These are phyloP conservation scores for Lepidostoma basale DNA, from an alignment of 1,140 invertebrate species.

Conservation along the genomic window DNA sequence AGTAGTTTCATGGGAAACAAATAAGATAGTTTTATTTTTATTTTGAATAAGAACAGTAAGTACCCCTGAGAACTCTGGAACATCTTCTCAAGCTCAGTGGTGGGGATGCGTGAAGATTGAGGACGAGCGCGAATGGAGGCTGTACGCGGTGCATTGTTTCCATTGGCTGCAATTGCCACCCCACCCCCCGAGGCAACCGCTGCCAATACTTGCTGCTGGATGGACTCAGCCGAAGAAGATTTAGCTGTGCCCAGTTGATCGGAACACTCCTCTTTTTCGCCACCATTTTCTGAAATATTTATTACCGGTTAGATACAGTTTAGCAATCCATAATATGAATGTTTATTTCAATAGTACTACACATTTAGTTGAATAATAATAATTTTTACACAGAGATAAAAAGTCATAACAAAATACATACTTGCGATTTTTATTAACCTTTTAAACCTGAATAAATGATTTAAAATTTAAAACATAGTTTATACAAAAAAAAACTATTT, in stretches of 20 bases:
- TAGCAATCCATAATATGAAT: too few relatives aligned
- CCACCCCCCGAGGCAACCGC: slow-evolving; percentile 46
- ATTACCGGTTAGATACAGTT: not conserved
- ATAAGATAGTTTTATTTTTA: too few relatives aligned
- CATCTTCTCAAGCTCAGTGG: slow-evolving; percentile 87
- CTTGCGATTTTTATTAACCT: too few relatives aligned
- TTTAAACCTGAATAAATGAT: too few relatives aligned
- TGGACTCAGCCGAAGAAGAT: slow-evolving; percentile 80
- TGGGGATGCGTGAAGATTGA: slow-evolving; percentile 84
- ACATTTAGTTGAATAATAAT: too few relatives aligned
- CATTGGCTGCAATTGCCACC: slow-evolving; percentile 65
- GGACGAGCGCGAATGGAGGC: slow-evolving; percentile 88
- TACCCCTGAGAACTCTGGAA: slow-evolving; percentile 70
- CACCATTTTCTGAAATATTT: slow-evolving; percentile 59
- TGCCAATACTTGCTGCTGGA: slow-evolving; percentile 61
- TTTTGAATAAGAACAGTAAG: not conserved
- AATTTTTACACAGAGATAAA: too few relatives aligned
- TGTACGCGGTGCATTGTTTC: slow-evolving; percentile 79
- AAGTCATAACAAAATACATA: too few relatives aligned
- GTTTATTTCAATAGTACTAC: too few relatives aligned
- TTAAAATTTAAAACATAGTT: too few relatives aligned
- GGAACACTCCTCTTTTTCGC: slow-evolving; percentile 72
- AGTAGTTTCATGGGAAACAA: too few relatives aligned
- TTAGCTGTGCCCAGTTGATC: slow-evolving; percentile 70
- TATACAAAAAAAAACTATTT: too few relatives aligned